A percentile compares a stretch with the other conserved stretches of the same genome.
Conservation (phyloP, 2,113 vertebrate genomes). For the Siniperca knerii region DNA sequence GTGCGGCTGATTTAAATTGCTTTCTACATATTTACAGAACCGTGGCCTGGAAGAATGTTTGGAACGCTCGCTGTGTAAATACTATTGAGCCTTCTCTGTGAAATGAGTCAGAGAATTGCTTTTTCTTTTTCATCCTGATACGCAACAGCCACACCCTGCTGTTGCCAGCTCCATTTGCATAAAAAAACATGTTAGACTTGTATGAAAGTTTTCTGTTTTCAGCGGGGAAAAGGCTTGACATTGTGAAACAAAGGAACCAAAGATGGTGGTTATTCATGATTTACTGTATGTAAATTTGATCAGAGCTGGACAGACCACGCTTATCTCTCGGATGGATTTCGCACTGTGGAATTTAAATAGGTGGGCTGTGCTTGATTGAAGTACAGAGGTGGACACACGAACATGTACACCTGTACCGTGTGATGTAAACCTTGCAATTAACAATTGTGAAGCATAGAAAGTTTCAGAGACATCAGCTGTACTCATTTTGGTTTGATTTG, state of each 20-base stretch:
- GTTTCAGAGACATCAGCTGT: background rate
- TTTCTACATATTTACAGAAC: constrained; percentile 47
- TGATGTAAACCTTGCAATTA: background rate
- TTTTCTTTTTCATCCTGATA: background rate
- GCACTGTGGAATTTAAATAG: constrained; percentile 51
- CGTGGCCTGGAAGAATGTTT: constrained; percentile 32
- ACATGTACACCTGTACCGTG: background rate
- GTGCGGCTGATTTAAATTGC: constrained; percentile 32
- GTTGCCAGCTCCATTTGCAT: background rate
- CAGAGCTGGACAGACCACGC: background rate
- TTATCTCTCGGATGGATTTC: constrained; percentile 30
- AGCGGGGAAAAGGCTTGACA: background rate
- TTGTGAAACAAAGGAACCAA: background rate
- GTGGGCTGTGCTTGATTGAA: background rate
- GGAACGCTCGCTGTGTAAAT: constrained; percentile 46
- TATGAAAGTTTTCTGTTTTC: background rate
- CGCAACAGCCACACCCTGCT: constrained; percentile 38
- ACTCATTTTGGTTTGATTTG: background rate
- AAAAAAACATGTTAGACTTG: background rate
- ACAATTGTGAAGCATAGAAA: background rate
- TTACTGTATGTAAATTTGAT: background rate
- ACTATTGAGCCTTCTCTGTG: background rate
- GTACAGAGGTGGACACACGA: background rate
- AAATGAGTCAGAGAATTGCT: background rate
- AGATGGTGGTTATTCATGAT: background rate